Evolutionary conservation across 2,797 vertebrate species (phyloP), one percentile per base, ranked within the genome.

Genomic region (Coranthus polyacanthus): DNA sequence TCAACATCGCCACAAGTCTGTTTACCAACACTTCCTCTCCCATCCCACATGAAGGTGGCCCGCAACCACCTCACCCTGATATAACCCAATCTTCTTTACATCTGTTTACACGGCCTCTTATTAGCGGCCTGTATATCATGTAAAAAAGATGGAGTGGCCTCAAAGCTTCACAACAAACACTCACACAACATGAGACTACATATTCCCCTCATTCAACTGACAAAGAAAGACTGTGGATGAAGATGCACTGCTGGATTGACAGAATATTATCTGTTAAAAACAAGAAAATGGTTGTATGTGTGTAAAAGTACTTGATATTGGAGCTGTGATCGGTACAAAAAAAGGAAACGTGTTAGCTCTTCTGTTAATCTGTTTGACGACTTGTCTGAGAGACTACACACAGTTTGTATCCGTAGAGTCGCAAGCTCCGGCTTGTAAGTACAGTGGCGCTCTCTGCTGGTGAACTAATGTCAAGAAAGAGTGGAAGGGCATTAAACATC

Each of bases 361-460:
- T 52, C 39, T 59, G 58, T 51, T 69, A 12, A 68, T 65, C 39
- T 77, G 38, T n/a, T 0, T 74, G 65, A 64, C 12, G n/a, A 15
- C 16, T 22, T 9, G 32, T 72, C 37, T 52, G 37, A 38, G 9
- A 75, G 70, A 60, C 47, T 42, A 50, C 39, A 32, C 1, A 7
- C 55, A 61, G 53, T 55, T 68, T 47, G 61, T 16, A 52, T 44
- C 24, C 39, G 12, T 44, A 12, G 49, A 69, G 34, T 47, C 44
- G 36, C 22, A 55, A 13, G 12, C 0, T 8, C 13, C 2, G 29
- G 15, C 24, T 29, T 9, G 8, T n/a, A 72, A 75, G 56, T 44
- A 29, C 60, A 68, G 55, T 50, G 44, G 67, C 51, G 65, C 82
- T 18, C 86, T 86, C 91, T 90, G 81, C 75, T 88, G 91, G 84